Evolutionary conservation across 1,140 invertebrate genomes (phyloP), one percentile per base, ranked within the genome.

Genomic region (Achatina immaculata): DNA sequence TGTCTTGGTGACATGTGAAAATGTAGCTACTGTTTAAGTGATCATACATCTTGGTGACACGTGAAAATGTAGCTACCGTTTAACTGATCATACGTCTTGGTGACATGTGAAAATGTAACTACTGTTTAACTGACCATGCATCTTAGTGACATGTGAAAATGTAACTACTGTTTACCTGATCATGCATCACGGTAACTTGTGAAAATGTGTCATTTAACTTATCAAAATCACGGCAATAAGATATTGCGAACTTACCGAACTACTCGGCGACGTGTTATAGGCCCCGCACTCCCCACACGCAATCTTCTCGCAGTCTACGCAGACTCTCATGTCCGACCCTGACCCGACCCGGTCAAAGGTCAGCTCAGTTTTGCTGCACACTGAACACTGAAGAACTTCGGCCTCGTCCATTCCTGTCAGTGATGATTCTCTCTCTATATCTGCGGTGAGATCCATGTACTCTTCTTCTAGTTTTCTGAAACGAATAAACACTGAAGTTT

Each of bases 401-500:
- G 85, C 68, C 74, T 81, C 36, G 66, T 72, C 84, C 82, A 82
- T 58, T 68, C 81, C 86, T 31, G 82, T 80, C 81, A 84, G 82
- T 24, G 85, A 85, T 19, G 86, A 77, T 69, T 86, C 75, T 65
- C 86, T 79, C 66, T 86, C 88, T 21, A 68, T 68, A 21, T 78
- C 68, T 16, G 84, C 81, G 19, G 89, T 86, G 62, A 86, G 86
- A 21, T 83, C 79, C 14, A 86, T 81, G 78, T 89, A 90, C 34
- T 90, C 89, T 55, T 90, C 88, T 77, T 90, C 89, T 31, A 90
- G 80, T 75, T 85, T 76, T 48, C 89, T 90, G 86, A 28, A 87
- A 87, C 14, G 40, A 78, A 78, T 16, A 79, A 74, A 66, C 28
- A 71, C n/a, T n/a, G n/a, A n/a, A n/a, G n/a, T n/a, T n/a, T n/a